Evolutionary conservation across 2,888 invertebrate genomes (phyloP), one percentile per base, ranked within the genome.

Genomic region (Nomada flava): DNA sequence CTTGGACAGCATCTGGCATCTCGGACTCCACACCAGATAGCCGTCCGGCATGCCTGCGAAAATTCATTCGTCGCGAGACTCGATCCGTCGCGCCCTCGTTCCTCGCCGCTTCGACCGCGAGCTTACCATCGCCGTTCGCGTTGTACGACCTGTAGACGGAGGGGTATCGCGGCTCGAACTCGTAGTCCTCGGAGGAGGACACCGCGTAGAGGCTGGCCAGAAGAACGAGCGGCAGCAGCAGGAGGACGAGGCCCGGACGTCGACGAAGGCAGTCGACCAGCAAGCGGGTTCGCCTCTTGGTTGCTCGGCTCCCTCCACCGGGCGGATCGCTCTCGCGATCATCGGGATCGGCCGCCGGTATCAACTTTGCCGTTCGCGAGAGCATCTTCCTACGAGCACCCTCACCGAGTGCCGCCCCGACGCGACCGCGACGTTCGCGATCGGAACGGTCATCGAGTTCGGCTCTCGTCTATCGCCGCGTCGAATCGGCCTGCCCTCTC

Each of bases 1-100:
- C 77, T 91, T 91, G 47, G 92, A 90, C 5, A 95, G 94, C 91
- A 96, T 96, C 89, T 95, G 95, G 89, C 96, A 96, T 89, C 94
- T 95, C 55, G 95, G 94, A 90, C 95, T 96, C 94, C 95, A 95
- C 3, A 95, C 95, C 76, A 95, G 90, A 87, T 94, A 95, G 5
- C 94, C 94, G 57, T 93, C 91, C 52, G 91, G 88, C 18, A 82
- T 53, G 62, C 88, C 92, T 93, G 85, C 13, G 78, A 71, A 62
- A 44, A n/a, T 62, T 26, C 11, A 36, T 0, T 1, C 18, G 29
- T 3, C 42, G 36, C 18, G 18, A 15, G 10, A 18, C 1, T 0
- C 15, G 47, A 1, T 11, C 47, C 47, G 47, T 47, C 15, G 5
- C 23, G 15, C 18, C 9, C 0, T 4, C 9, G 3, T 0, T 50